Evolutionary conservation across 2,797 vertebrate genomes (phyloP).

Genomic region (Anguilla obscura): DNA sequence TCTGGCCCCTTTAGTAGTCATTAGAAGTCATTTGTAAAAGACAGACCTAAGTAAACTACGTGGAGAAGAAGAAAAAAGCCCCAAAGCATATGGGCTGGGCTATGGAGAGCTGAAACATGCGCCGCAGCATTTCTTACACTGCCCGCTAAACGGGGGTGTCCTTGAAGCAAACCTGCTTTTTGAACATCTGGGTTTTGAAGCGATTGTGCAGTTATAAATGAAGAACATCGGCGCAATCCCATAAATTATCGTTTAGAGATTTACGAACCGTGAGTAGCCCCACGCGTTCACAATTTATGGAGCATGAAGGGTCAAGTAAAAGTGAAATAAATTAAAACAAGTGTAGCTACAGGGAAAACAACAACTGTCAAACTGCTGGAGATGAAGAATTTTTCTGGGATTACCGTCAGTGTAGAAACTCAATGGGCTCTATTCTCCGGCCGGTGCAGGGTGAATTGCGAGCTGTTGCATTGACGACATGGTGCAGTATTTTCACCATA

Average conservation of each 20-base stretch:
- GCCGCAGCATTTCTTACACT: neutral
- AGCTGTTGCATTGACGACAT: no score
- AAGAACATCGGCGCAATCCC: slow-evolving; percentile 22
- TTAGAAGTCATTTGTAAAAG: neutral
- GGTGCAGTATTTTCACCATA: no score
- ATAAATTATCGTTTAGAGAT: slow-evolving; percentile 42
- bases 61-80: neutral
- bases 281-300: slow-evolving; percentile 10
- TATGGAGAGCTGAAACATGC: neutral
- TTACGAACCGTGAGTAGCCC: slow-evolving; percentile 40
- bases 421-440: neutral
- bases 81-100: neutral
- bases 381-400: neutral
- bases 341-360: neutral
- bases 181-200: slow-evolving; percentile 44
- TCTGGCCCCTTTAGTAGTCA: neutral
- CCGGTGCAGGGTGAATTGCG: no score
- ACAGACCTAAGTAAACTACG: neutral
- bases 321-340: neutral
- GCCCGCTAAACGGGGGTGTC: slow-evolving; percentile 29
- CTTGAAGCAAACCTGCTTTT: slow-evolving; percentile 37
- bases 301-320: slow-evolving; percentile 15
- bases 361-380: neutral
- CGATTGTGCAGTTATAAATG: slow-evolving; percentile 38
- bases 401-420: neutral